Percentiles rank a stretch among this genome's conserved stretches.
Conservation (phyloP, 2,113 vertebrate genomes). For the Vidua chalybeata region DNA sequence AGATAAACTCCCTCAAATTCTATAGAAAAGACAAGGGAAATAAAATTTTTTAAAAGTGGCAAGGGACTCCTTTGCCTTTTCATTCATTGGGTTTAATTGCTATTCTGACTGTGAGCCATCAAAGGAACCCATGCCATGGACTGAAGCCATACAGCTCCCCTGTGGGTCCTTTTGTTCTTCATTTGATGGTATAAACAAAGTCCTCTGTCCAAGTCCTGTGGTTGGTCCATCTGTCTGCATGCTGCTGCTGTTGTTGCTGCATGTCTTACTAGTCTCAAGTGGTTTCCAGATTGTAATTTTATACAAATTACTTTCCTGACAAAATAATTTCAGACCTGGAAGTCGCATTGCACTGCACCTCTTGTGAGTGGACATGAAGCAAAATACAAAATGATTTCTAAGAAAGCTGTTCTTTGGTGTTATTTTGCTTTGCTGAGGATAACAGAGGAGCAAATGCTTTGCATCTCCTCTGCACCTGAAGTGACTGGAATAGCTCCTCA, state of each 20-base stretch:
- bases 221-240: neutral
- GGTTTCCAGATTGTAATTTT: neutral
- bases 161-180: neutral
- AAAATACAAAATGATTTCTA: neutral
- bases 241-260: neutral
- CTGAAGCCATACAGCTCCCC: neutral
- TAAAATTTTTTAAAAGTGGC: neutral
- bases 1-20: neutral
- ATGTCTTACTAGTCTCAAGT: neutral
- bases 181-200: neutral
- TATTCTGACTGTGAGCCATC: neutral
- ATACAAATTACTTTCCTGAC: neutral
- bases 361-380: neutral
- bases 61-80: constrained; percentile 8
- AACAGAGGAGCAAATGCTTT: neutral
- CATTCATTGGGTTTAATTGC: constrained; percentile 10
- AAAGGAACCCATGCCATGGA: neutral
- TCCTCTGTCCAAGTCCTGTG: neutral
- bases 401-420: neutral
- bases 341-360: neutral
- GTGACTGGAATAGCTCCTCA: neutral
- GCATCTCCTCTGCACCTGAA: neutral
- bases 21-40: neutral
- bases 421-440: neutral
- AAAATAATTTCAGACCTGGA: neutral